A percentile compares a stretch with the other conserved stretches of the same genome.
Conservation (phyloP, 1,140 invertebrate species). For the Coptotermes formosanus region DNA sequence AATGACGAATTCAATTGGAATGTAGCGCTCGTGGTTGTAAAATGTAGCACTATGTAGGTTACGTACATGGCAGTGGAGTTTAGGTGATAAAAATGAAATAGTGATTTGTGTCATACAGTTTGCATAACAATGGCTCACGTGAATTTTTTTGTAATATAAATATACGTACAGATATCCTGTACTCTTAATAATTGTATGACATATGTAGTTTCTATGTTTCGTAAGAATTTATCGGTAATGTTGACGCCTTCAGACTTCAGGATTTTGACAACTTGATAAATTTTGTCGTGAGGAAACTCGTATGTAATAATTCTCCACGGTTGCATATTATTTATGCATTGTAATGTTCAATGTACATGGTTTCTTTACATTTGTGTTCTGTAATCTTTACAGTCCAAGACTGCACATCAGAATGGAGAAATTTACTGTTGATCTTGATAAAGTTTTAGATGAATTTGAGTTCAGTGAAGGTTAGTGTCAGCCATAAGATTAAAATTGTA, state of each 20-base stretch:
- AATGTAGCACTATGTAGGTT: no score
- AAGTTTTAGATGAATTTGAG: constrained; percentile 85
- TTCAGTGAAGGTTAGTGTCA: constrained; percentile 62
- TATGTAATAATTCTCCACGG: not conserved
- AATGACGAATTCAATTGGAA: no score
- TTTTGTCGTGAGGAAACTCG: not conserved
- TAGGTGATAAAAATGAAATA: not conserved
- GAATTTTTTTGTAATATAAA: not conserved
- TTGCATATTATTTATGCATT: not conserved
- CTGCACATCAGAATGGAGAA: constrained; percentile 61
- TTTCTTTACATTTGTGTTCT: not conserved
- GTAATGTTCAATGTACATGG: not conserved
- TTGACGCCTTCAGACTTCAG: not conserved
- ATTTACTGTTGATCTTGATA: constrained; percentile 78
- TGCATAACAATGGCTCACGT: not conserved
- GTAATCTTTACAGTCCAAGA: not conserved
- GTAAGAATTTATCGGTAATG: not conserved
- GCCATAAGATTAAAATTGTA: not conserved
- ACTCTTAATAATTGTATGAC: not conserved
- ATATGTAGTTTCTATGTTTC: not conserved
- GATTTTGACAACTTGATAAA: not conserved
- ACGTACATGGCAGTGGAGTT: not conserved
- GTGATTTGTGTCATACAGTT: not conserved
- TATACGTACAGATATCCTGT: not conserved
- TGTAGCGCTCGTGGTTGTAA: no score